Conservation (phyloP, 2,888 invertebrate genomes). For the Ischnus inquisitorius region DNA sequence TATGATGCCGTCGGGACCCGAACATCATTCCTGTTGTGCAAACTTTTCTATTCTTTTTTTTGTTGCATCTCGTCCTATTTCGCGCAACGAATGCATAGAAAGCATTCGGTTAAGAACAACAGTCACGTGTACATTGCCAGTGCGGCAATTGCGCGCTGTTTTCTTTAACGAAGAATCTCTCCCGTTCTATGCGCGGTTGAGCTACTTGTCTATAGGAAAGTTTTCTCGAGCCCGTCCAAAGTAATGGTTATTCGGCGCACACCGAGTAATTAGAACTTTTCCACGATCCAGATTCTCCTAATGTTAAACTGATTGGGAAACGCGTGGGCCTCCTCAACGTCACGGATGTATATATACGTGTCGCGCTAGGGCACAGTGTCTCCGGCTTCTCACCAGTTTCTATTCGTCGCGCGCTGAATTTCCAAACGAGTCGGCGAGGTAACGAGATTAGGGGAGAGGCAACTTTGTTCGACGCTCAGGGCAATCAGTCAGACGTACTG, state of each 20-base stretch:
- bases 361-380: slow-evolving; percentile 1
- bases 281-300: slow-evolving; percentile 72
- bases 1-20: not conserved
- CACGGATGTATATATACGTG: not conserved
- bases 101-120: slow-evolving; percentile 17
- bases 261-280: slow-evolving; percentile 83
- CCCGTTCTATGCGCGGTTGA: slow-evolving; percentile 22
- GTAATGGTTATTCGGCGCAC: slow-evolving; percentile 81
- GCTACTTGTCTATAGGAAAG: slow-evolving; percentile 57
- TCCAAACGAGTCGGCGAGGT: slow-evolving; percentile 77
- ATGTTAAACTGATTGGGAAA: slow-evolving; percentile 83
- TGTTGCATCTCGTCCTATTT: not conserved
- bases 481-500: slow-evolving; percentile 78
- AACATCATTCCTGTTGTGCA: not conserved
- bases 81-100: not conserved
- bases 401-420: slow-evolving; percentile 76
- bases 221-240: slow-evolving; percentile 62
- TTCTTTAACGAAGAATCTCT: slow-evolving; percentile 19
- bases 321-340: slow-evolving; percentile 59
- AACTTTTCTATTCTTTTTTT: not conserved
- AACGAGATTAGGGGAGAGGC: slow-evolving; percentile 81
- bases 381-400: slow-evolving; percentile 25
- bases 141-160: slow-evolving; percentile 2
- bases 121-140: slow-evolving; percentile 18
- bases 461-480: slow-evolving; percentile 81